A percentile compares a stretch with the other conserved stretches of the same genome.
Conservation (phyloP, 1,140 invertebrate species). For the Mercenaria mercenaria region DNA sequence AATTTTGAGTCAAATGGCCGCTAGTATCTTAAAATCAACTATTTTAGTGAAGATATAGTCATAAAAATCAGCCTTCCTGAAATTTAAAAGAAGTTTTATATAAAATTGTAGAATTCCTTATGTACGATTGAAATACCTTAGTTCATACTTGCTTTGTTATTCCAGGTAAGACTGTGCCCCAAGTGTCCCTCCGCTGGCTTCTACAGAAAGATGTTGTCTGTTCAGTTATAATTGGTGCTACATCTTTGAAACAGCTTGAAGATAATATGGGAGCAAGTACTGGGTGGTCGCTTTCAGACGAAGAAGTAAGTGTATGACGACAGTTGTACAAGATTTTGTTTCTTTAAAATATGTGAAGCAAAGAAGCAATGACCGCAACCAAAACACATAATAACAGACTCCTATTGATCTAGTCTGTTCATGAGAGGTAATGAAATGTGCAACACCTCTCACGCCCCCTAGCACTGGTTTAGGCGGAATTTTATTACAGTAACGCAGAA, state of each 20-base stretch:
- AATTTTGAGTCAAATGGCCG: background rate
- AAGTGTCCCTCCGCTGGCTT: constrained; percentile 82
- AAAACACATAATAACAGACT: too few relatives aligned
- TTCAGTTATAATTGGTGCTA: constrained; percentile 83
- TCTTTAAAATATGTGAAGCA: background rate
- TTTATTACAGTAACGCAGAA: too few relatives aligned
- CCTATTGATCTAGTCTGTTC: too few relatives aligned
- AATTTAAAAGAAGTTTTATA: background rate
- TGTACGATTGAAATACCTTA: background rate
- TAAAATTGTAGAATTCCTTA: background rate
- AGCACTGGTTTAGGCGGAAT: too few relatives aligned
- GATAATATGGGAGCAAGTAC: constrained; percentile 80
- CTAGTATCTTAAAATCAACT: background rate
- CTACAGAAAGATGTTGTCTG: constrained; percentile 81
- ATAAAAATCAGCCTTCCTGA: background rate
- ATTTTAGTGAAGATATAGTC: background rate
- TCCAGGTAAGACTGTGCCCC: constrained; percentile 76
- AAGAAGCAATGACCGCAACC: background rate
- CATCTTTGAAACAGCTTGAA: constrained; percentile 81
- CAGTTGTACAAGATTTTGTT: background rate
- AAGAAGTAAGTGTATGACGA: constrained; percentile 77
- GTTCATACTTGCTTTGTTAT: background rate
- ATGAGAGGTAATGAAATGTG: too few relatives aligned
- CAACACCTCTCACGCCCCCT: too few relatives aligned
- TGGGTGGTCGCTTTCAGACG: constrained; percentile 78